Percentiles rank a stretch among this genome's conserved stretches.
Conservation (phyloP, 2,888 invertebrate species). For the Neoitamus cyanurus region DNA sequence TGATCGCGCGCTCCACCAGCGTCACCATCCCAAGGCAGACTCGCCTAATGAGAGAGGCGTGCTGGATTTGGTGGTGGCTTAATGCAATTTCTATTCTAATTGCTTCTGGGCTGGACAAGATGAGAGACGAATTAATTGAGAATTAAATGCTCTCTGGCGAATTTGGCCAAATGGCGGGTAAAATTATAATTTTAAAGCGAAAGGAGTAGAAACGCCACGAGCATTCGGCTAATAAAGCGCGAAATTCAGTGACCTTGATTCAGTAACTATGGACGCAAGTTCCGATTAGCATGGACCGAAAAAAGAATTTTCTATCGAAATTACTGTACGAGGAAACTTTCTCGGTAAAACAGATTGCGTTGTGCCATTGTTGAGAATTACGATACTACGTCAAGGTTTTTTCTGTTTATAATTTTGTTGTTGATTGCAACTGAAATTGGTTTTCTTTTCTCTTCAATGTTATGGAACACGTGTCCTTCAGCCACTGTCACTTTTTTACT, state of each 20-base stretch:
- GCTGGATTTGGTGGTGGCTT: background rate
- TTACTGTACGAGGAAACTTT: background rate
- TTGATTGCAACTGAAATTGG: no score
- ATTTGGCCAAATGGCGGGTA: background rate
- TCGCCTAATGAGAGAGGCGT: background rate
- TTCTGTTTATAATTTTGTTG: no score
- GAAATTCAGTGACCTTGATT: background rate
- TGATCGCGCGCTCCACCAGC: background rate
- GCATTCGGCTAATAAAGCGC: background rate
- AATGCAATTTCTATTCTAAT: background rate
- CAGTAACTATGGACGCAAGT: background rate
- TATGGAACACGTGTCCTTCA: no score
- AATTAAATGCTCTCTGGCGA: background rate
- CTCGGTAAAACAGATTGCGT: background rate
- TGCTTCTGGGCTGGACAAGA: background rate
- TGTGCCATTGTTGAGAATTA: background rate
- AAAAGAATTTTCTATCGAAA: background rate
- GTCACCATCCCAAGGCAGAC: background rate
- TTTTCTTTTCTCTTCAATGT: no score
- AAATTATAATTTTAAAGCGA: background rate
- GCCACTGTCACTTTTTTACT: no score
- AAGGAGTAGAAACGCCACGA: background rate
- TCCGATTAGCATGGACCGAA: background rate
- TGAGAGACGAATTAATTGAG: background rate
- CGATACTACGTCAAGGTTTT: no score